Evolutionary conservation across 35 echinoderm and acorn worm genomes (phyloP), one percentile per base, ranked within the genome.

Genomic region (Ophiothrix spiculata): DNA sequence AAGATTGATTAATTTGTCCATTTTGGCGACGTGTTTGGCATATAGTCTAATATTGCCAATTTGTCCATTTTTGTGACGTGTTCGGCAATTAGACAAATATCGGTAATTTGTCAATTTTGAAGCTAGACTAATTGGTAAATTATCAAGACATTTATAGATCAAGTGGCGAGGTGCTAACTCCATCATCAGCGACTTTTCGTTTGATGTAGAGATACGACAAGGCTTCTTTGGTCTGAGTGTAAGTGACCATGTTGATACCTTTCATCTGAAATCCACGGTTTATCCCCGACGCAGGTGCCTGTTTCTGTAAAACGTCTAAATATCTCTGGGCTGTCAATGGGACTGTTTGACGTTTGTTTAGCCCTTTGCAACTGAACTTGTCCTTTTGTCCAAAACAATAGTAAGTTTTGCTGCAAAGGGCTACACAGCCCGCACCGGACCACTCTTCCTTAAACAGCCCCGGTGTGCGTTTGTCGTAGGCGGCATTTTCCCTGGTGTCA

Each of bases 391-490:
- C 90, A 40, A 91, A 91, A 60, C 90, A 87, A 38, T 74, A 91
- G 33, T 87, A 91, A 39, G 75, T 87, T 41, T 80, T 91, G 69
- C 79, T 91, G 16, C 19, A 54, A 3, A 86, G 77, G 21, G 77
- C 38, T 8, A 91, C 64, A 32, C 81, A 81, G 12, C 84, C 90
- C n/a, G 80, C 84, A 4, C 90, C 90, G 21, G 74, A 36, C 90
- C 84, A 91, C 54, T 91, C 84, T 81, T 87, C 34, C 49, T 91
- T 91, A 28, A 91, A 91, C 15, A 91, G 69, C 42, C 90, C 77
- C 10, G 90, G 90, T 25, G 82, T 85, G 40, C 90, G 76, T 29
- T 87, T 91, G 40, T 91, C 90, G 39, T 81, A 81, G 25, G 3
- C n/a, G 8, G 31, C 33, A 36, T 86, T 39, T 56, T 86, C 84